Evolutionary conservation across 2,113 vertebrate genomes (phyloP), one percentile per base, ranked within the genome.

Genomic region (Peucedramus taeniatus): DNA sequence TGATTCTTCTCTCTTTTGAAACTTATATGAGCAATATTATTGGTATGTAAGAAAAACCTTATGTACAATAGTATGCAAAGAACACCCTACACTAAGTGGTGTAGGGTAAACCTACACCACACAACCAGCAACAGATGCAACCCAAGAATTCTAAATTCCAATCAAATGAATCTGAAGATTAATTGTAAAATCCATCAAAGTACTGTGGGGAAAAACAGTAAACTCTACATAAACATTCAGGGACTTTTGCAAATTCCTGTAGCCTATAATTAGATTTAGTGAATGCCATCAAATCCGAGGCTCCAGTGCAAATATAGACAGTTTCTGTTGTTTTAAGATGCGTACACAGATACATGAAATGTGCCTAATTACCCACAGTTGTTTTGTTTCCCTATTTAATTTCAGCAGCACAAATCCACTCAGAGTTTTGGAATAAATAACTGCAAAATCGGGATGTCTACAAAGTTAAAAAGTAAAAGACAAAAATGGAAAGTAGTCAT

Each of bases 1-100:
- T 97, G 87, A 97, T 96, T 97, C n/a, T 31, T n/a, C 60, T 95
- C 51, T 94, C 92, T 89, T 96, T 93, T 97, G 93, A 95, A 96
- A 97, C 91, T 87, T 93, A 53, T 45, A 92, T 65, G 56, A 89
- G 74, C 85, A 95, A 56, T 66, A 64, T 53, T 76, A 87, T 21
- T 87, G 61, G 54, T 68, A 68, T 4, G 28, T 50, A 81, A 79
- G 64, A 75, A 78, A 91, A 93, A 11, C 4, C 49, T 23, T 39
- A 69, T 23, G 63, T 56, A 87, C 61, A 26, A 18, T 17, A 83
- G 61, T 14, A 83, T 17, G 80, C 60, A 83, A 85, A 94, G 78
- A 76, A 76, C 44, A 18, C 42, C 11, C 30, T 1, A 2, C 1
- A 2, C 10, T 81, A 85, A 91, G 37, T 44, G 30, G 42, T 20